These are phyloP conservation scores for Tangara arthus DNA, from an alignment of 2,797 vertebrate species.

Conservation along the genomic window DNA sequence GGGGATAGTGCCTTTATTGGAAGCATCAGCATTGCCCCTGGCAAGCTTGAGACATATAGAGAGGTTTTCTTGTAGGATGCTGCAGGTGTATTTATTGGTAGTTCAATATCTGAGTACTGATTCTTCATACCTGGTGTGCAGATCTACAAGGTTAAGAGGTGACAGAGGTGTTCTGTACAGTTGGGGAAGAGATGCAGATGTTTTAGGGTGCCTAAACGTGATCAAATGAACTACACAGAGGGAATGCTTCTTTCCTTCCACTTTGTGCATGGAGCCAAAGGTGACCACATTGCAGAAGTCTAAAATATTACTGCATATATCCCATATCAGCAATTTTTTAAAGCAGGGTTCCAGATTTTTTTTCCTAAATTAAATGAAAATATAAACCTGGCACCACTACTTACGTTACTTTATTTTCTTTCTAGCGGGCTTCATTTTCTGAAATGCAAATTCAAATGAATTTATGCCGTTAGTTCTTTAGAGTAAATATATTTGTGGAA, in stretches of 20 bases:
- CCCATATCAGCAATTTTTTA: background rate
- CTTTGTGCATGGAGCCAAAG: background rate
- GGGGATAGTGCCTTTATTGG: background rate
- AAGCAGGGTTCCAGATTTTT: background rate
- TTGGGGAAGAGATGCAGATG: background rate
- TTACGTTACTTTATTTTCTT: background rate
- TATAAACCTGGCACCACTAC: background rate
- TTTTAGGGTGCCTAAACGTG: background rate
- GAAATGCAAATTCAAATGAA: background rate
- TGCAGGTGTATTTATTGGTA: background rate
- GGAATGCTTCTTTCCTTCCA: background rate
- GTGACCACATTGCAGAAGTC: background rate
- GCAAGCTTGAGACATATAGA: background rate
- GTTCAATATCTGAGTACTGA: accelerated
- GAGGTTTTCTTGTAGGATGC: accelerated
- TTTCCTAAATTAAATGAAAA: background rate
- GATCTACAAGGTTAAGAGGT: background rate
- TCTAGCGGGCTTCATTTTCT: background rate
- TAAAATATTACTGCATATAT: background rate
- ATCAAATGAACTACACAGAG: accelerated
- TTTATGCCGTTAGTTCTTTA: background rate
- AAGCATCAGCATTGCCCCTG: background rate
- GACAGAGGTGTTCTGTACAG: background rate
- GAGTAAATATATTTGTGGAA: constrained; percentile 8
- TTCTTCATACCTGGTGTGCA: background rate